Conservation (phyloP, 2,888 invertebrate species). For the Ectemnius lituratus region DNA sequence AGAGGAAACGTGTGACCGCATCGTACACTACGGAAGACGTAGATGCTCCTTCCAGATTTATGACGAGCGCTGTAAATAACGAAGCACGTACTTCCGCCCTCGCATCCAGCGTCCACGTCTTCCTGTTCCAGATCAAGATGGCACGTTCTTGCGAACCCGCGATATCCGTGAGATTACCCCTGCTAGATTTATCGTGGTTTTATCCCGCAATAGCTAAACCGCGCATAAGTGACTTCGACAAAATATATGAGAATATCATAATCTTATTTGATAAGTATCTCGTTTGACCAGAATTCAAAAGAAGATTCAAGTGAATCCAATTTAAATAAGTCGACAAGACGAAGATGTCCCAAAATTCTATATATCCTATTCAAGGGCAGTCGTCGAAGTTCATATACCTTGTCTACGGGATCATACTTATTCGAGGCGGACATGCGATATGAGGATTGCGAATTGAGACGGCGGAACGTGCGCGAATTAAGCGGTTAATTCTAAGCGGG, state of each 20-base stretch:
- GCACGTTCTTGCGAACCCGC: slow-evolving; percentile 27
- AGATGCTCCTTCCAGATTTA: slow-evolving; percentile 40
- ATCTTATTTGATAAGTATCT: too few species aligned
- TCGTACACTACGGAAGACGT: slow-evolving; percentile 26
- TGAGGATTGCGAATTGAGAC: too few species aligned
- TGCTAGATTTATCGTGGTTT: slow-evolving; percentile 33
- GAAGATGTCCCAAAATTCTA: too few species aligned
- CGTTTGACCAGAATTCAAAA: neutral
- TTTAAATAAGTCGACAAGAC: too few species aligned
- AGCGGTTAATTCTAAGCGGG: slow-evolving; percentile 7
- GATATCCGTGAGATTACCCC: slow-evolving; percentile 31
- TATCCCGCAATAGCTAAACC: slow-evolving; percentile 18
- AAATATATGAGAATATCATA: too few species aligned
- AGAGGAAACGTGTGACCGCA: slow-evolving; percentile 3
- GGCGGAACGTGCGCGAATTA: slow-evolving; percentile 10
- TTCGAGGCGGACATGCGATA: too few species aligned
- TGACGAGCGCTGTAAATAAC: slow-evolving; percentile 44
- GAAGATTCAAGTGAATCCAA: too few species aligned
- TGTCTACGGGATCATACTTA: too few species aligned
- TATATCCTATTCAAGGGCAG: too few species aligned
- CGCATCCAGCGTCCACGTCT: slow-evolving; percentile 22
- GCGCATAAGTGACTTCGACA: too few species aligned
- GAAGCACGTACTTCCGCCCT: slow-evolving; percentile 26
- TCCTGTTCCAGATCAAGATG: slow-evolving; percentile 24
- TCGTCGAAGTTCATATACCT: too few species aligned